Evolutionary conservation across 2,888 invertebrate species (phyloP).

Genomic region (Hirtodrosophila histrioides): DNA sequence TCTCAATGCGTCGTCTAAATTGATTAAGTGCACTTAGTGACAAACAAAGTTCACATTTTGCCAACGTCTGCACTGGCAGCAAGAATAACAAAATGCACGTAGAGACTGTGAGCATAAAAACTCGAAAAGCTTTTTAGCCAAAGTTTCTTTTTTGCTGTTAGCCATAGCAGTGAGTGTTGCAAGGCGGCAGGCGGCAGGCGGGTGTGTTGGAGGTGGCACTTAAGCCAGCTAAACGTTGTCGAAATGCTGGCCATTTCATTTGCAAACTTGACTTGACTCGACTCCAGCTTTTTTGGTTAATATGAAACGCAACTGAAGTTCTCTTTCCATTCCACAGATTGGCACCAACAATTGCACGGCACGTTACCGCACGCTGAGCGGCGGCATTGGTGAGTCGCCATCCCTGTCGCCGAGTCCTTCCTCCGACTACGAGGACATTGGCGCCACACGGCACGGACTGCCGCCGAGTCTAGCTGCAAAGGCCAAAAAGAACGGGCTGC

Average conservation of each 20-base stretch:
- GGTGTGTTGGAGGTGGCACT: constrained; percentile 47
- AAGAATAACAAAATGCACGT: constrained; percentile 60
- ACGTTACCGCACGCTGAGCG: constrained; percentile 85
- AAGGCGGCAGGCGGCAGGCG: no score
- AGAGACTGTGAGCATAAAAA: constrained; percentile 52
- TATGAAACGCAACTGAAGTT: constrained; percentile 30
- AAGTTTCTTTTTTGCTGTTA: constrained; percentile 47
- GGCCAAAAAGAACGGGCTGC: constrained; percentile 83
- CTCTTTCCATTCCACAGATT: constrained; percentile 74
- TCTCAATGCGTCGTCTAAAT: constrained; percentile 76
- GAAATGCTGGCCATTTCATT: constrained; percentile 65
- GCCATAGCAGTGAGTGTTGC: no score
- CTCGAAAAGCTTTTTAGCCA: constrained; percentile 76
- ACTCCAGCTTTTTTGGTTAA: constrained; percentile 31
- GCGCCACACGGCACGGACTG: constrained; percentile 84
- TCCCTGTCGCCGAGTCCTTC: constrained; percentile 88
- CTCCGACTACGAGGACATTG: constrained; percentile 89
- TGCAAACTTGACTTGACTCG: constrained; percentile 62
- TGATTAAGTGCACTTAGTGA: constrained; percentile 84
- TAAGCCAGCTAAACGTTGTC: constrained; percentile 75
- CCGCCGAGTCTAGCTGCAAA: constrained; percentile 81
- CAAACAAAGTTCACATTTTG: constrained; percentile 79
- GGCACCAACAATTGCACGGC: constrained; percentile 85
- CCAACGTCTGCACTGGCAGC: constrained; percentile 39
- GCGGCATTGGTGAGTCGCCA: constrained; percentile 86